Conservation (phyloP, 1,140 invertebrate genomes). For the Branchinecta lindahli region DNA sequence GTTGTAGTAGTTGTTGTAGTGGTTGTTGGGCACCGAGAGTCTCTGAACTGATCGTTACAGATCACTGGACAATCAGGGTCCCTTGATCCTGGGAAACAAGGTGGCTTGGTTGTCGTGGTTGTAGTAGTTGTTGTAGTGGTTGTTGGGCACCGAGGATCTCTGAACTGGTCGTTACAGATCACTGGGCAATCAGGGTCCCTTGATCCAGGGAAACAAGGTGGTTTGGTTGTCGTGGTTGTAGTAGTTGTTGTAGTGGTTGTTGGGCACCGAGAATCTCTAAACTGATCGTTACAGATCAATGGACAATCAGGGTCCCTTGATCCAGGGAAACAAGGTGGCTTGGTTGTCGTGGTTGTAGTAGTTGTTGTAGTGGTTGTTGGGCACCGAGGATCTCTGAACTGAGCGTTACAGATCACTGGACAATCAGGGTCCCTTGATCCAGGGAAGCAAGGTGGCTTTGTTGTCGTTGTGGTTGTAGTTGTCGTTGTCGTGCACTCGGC, state of each 20-base stretch:
- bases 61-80: background rate
- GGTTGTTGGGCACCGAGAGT: background rate
- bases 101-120: background rate
- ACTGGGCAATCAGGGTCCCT: background rate
- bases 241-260: background rate
- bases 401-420: background rate
- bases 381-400: background rate
- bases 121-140: background rate
- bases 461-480: background rate
- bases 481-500: background rate
- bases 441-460: conserved; percentile 7
- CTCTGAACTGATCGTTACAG: background rate
- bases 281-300: background rate
- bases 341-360: conserved; percentile 2
- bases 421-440: background rate
- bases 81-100: conserved; percentile 3
- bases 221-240: background rate
- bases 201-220: background rate
- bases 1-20: conserved; percentile 1
- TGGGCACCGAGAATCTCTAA: background rate
- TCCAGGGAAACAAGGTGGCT: conserved; percentile 7
- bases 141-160: background rate
- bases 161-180: background rate
- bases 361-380: background rate
- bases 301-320: background rate